Percentiles rank a stretch among this genome's conserved stretches.
phyloP scores from a whole-genome alignment of 2,888 invertebrate species.

The Xestia c-nigrum region DNA sequence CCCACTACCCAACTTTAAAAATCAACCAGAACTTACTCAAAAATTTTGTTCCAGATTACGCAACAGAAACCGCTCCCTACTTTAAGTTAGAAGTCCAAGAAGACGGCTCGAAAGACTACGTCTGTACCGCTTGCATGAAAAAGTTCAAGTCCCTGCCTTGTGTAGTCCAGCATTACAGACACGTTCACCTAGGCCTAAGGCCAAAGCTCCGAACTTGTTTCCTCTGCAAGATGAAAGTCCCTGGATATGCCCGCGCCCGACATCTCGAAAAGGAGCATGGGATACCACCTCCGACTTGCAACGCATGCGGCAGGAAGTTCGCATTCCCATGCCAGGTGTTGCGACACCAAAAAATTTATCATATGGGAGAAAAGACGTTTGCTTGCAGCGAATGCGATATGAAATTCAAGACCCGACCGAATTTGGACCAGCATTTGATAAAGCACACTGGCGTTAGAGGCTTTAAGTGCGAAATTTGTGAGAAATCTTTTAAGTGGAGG shows the following conservation, averaged over 20 bases:
- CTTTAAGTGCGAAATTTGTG: constrained; percentile 74
- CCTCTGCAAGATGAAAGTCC: constrained; percentile 64
- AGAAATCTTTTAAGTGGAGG: constrained; percentile 65
- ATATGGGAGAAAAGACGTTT: constrained; percentile 75
- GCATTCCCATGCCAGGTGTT: constrained; percentile 71
- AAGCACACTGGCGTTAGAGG: constrained; percentile 42
- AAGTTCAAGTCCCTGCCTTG: constrained; percentile 58
- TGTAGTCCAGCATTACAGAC: constrained; percentile 70
- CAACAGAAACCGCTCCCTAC: constrained; percentile 42
- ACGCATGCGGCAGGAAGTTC: constrained; percentile 77
- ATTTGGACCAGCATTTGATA: constrained; percentile 60
- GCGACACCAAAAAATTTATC: constrained; percentile 72
- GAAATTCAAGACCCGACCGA: constrained; percentile 61
- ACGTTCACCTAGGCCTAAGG: constrained; percentile 69
- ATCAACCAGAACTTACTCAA: constrained; percentile 9
- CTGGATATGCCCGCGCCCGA: constrained; percentile 60
- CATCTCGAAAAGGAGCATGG: constrained; percentile 76
- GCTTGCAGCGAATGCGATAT: constrained; percentile 68
- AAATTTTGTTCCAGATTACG: constrained; percentile 63
- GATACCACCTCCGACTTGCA: constrained; percentile 72
- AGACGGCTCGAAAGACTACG: constrained; percentile 58
- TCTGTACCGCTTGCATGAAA: constrained; percentile 65
- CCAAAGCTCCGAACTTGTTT: constrained; percentile 68
- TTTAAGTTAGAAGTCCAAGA: constrained; percentile 58
- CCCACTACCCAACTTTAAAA: background rate